phyloP scores from a whole-genome alignment of 1,140 invertebrate genomes.

The Drosophila repletoides region DNA sequence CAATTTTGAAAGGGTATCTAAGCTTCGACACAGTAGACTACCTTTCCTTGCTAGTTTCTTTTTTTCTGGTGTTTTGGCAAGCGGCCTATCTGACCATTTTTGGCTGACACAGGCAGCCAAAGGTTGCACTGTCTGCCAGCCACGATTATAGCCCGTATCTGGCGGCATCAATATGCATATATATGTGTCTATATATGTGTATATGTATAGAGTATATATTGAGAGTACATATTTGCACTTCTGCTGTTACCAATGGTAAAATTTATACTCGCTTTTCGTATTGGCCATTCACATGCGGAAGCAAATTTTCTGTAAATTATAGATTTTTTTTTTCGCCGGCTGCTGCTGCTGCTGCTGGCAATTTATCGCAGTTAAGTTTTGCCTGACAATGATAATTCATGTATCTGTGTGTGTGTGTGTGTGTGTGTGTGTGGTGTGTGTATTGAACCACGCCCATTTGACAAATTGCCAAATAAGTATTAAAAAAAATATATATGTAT shows the following conservation, averaged over 20 bases:
- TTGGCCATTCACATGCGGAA: conserved; percentile 60
- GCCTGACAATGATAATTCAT: conserved; percentile 74
- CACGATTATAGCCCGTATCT: conserved; percentile 58
- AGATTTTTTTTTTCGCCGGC: conserved; percentile 54
- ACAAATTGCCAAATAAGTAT: conserved; percentile 66
- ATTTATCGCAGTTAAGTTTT: conserved; percentile 76
- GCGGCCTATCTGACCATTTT: conserved; percentile 48
- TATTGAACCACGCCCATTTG: conserved; percentile 59
- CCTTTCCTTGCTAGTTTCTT: too few relatives aligned
- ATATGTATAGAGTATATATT: too few relatives aligned
- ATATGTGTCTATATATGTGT: not conserved
- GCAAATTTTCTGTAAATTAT: conserved; percentile 79
- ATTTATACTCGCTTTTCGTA: conserved; percentile 43
- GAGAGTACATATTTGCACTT: conserved; percentile 10
- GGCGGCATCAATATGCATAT: conserved; percentile 51
- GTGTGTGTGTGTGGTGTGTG: conserved; percentile 16
- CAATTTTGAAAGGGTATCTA: too few relatives aligned
- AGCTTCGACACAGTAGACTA: too few relatives aligned
- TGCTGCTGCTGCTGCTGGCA: conserved; percentile 51
- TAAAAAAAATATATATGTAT: conserved; percentile 37
- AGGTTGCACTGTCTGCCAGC: conserved; percentile 33
- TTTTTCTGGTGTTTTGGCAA: conserved; percentile 44
- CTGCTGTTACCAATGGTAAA: conserved; percentile 17
- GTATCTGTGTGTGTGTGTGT: conserved; percentile 11
- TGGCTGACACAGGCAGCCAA: conserved; percentile 15